Evolutionary conservation across 2,797 vertebrate species (phyloP).

Genomic region (Poeciliopsis gracilis): DNA sequence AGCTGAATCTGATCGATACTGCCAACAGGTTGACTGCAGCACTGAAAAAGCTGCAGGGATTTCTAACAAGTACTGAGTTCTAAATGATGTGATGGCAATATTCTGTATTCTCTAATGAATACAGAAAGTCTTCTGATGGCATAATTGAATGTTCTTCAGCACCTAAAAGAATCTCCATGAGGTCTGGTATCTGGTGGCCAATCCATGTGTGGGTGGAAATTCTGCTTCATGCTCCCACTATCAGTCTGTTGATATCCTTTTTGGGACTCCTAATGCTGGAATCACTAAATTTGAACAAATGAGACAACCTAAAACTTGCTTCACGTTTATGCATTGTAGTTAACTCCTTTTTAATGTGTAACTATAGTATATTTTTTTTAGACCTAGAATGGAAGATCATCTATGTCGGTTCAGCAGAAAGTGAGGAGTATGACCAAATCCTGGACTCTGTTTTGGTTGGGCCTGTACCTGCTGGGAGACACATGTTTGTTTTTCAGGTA

Average conservation of each 20-base stretch:
- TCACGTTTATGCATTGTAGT: neutral
- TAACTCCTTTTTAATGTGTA: neutral
- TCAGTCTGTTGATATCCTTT: neutral
- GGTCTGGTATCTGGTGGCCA: neutral
- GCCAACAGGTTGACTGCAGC: neutral
- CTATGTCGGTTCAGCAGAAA: slow-evolving; percentile 92
- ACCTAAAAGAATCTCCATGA: neutral
- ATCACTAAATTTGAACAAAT: neutral
- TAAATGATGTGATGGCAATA: neutral
- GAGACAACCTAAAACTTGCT: neutral
- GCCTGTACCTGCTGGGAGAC: slow-evolving; percentile 89
- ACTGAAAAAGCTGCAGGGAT: neutral
- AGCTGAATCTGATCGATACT: neutral
- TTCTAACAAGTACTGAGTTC: neutral
- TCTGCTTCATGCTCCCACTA: neutral
- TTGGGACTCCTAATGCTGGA: neutral
- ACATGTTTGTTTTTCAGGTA: slow-evolving; percentile 94
- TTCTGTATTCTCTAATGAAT: neutral
- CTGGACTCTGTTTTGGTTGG: slow-evolving; percentile 91
- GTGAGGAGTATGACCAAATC: slow-evolving; percentile 90
- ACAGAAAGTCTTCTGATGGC: neutral
- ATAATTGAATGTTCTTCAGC: neutral
- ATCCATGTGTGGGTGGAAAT: neutral
- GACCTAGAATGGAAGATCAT: slow-evolving; percentile 94
- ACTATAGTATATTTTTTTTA: slow-evolving; percentile 37